Conservation (phyloP, 2,113 vertebrate genomes). For the Oryzias curvinotus region DNA sequence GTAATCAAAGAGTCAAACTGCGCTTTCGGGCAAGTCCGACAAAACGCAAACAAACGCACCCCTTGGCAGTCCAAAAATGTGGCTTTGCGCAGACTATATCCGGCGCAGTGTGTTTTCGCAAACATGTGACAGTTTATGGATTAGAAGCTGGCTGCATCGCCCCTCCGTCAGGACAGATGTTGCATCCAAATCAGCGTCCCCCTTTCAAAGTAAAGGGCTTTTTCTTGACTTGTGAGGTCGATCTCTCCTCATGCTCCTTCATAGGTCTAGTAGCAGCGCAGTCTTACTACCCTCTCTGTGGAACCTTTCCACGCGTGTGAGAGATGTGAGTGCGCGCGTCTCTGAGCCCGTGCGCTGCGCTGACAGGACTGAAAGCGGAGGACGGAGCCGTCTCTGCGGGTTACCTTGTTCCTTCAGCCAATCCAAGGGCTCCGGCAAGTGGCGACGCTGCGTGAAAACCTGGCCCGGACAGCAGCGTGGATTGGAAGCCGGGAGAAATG, state of each 20-base stretch:
- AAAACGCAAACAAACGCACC: slow-evolving; percentile 26
- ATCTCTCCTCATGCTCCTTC: slow-evolving; percentile 57
- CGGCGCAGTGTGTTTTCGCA: slow-evolving; percentile 38
- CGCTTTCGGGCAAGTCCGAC: slow-evolving; percentile 55
- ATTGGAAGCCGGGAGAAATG: slow-evolving; percentile 46
- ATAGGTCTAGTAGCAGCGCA: slow-evolving; percentile 44
- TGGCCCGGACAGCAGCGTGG: slow-evolving; percentile 59
- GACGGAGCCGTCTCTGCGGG: slow-evolving; percentile 66
- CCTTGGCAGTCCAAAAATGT: slow-evolving; percentile 5
- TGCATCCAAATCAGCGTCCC: slow-evolving; percentile 47
- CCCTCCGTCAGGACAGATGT: slow-evolving; percentile 36
- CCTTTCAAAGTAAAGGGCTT: slow-evolving; percentile 31
- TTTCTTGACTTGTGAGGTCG: slow-evolving; percentile 37
- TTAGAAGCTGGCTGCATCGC: slow-evolving; percentile 41
- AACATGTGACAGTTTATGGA: slow-evolving; percentile 50
- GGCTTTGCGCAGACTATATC: slow-evolving; percentile 32
- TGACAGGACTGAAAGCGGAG: slow-evolving; percentile 58
- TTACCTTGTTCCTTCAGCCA: slow-evolving; percentile 72
- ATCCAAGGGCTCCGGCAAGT: slow-evolving; percentile 67
- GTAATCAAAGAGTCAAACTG: slow-evolving; percentile 80
- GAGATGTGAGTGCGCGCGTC: slow-evolving; percentile 12
- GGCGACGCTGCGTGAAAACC: slow-evolving; percentile 70
- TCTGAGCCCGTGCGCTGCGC: slow-evolving; percentile 54
- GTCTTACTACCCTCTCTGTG: slow-evolving; percentile 2
- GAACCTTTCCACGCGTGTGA: slow-evolving; percentile 39